These are phyloP conservation scores for Malurus elegans DNA, from an alignment of 2,113 vertebrate genomes.

Conservation along the genomic window DNA sequence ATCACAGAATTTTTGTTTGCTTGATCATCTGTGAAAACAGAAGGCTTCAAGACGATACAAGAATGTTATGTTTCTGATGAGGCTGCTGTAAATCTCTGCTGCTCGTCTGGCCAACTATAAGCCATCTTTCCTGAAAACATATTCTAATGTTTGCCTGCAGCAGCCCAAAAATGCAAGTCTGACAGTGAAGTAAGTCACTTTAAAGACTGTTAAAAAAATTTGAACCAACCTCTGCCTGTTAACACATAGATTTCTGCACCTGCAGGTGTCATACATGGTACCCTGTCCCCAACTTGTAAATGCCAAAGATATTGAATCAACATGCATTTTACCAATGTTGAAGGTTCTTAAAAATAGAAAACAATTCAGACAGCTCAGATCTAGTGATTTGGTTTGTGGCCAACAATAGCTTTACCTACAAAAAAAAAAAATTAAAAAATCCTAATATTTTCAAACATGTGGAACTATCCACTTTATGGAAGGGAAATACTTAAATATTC, in stretches of 20 bases:
- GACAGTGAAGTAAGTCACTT: background rate
- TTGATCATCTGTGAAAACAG: constrained; percentile 13
- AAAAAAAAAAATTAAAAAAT: background rate
- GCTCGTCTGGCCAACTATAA: background rate
- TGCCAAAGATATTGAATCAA: background rate
- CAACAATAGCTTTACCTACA: background rate
- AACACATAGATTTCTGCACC: background rate
- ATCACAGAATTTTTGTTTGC: background rate
- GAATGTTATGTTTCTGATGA: background rate
- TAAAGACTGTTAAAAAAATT: background rate
- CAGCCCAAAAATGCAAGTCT: background rate
- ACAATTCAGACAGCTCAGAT: background rate
- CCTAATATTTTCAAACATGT: background rate
- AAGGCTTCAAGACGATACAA: background rate
- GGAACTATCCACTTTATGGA: background rate
- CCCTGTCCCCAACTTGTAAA: background rate
- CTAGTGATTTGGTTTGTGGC: background rate
- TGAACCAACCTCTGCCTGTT: background rate
- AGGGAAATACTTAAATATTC: background rate
- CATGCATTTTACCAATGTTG: background rate
- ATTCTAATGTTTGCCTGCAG: background rate
- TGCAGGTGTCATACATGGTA: accelerated
- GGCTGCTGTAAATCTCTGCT: background rate
- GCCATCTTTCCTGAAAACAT: background rate
- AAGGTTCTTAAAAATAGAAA: background rate